Base-by-base conservation (phyloP, 1,140 invertebrate species). In the Plutomurus gul region DNA sequence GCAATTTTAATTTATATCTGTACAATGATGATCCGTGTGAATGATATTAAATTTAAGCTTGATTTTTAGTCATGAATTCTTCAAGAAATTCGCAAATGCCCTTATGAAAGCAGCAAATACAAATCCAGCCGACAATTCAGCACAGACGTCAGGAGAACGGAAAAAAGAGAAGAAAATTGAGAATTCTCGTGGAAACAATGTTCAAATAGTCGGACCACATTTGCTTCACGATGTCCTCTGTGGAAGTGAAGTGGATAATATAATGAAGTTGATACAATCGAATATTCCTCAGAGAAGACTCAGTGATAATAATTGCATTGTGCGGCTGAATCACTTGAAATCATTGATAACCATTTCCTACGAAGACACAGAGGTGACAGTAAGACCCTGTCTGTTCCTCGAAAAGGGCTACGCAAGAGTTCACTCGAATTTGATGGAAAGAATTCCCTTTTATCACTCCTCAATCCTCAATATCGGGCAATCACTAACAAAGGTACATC, bases 151-250 rank as follows among this genome's bases (percentile, higher is more conserved):
- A 40, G 1, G 8, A 36, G 22, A 20, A 5, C 30, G 33, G 20
- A 16, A 46, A 51, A 73, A 16, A 13, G n/a, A n/a, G n/a, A n/a
- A n/a, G n/a, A n/a, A n/a, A n/a, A n/a, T n/a, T n/a, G n/a, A n/a
- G n/a, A n/a, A n/a, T n/a, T n/a, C n/a, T n/a, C n/a, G n/a, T n/a
- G n/a, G 11, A 39, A 27, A 73, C 8, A 72, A 80, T 39, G 79
- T 84, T 25, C 83, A 84, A 73, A 56, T 82, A n/a, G 33, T 84
- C n/a, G 79, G 81, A 7, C 79, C 83, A n/a, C 83, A 84, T 39
- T 39, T 84, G 0, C 74, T 84, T 4, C 36, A 65, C 6, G 70
- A 78, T n/a, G 11, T 84, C 3, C 71, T 46, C 39, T 77, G 8
- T 16, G 76, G 80, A 43, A 0, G 16, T 3, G 79, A 81, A 16